Conservation (phyloP, 2,113 vertebrate species). For the Xiphias gladius region DNA sequence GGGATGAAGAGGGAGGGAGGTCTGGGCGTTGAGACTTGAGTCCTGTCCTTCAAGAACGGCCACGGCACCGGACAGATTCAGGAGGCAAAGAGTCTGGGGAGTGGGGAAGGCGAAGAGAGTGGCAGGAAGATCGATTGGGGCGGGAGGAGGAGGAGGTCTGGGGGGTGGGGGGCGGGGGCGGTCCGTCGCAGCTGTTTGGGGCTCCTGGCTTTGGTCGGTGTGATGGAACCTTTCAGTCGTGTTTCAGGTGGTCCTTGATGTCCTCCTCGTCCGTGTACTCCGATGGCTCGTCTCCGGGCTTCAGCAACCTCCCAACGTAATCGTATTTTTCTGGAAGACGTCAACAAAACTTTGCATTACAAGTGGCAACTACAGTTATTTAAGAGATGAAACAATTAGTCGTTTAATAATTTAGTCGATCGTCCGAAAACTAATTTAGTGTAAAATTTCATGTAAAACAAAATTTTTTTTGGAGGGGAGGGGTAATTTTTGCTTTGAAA, state of each 20-base stretch:
- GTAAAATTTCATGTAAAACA: too few relatives aligned
- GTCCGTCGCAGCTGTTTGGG: slow-evolving; percentile 87
- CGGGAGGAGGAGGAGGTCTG: slow-evolving; percentile 67
- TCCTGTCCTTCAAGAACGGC: slow-evolving; percentile 58
- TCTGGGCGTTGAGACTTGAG: slow-evolving; percentile 32
- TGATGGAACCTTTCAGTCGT: slow-evolving; percentile 91
- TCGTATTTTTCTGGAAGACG: slow-evolving; percentile 94
- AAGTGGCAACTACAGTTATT: too few relatives aligned
- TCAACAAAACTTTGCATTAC: not conserved
- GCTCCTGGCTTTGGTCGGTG: slow-evolving; percentile 94
- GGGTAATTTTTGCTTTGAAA: too few relatives aligned
- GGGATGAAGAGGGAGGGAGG: slow-evolving; percentile 79
- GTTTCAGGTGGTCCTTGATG: slow-evolving; percentile 98
- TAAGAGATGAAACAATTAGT: too few relatives aligned
- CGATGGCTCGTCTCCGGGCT: slow-evolving; percentile 97
- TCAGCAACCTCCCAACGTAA: slow-evolving; percentile 98
- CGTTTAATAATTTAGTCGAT: too few relatives aligned
- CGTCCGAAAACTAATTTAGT: too few relatives aligned
- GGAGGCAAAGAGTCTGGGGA: slow-evolving; percentile 26
- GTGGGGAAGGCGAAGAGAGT: not conserved
- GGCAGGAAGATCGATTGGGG: slow-evolving; percentile 22
- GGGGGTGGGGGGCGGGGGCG: slow-evolving; percentile 70
- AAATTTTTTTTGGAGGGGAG: too few relatives aligned
- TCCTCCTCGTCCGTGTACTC: slow-evolving; percentile 99
- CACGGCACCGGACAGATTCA: slow-evolving; percentile 51